Percentiles rank a stretch among this genome's conserved stretches.
Conservation (phyloP, 2,888 invertebrate genomes). For the Eupithecia pulchellata region DNA sequence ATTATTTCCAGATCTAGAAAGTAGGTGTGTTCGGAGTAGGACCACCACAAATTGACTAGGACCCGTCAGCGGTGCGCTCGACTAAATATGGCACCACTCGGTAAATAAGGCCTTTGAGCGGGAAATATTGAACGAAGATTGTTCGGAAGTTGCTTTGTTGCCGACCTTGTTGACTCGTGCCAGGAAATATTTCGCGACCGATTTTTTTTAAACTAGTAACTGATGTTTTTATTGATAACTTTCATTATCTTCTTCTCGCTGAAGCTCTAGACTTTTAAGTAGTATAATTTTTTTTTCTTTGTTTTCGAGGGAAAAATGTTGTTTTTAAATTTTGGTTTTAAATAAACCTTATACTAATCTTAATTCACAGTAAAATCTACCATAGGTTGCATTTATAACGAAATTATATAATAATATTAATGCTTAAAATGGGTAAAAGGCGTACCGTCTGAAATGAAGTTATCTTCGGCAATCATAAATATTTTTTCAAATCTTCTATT, state of each 20-base stretch:
- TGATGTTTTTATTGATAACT: not conserved
- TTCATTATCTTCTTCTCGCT: not conserved
- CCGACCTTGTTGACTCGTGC: slow-evolving; percentile 18
- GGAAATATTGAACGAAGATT: slow-evolving; percentile 31
- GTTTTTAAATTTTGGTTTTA: not conserved
- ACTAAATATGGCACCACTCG: slow-evolving; percentile 42
- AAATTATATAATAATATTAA: not conserved
- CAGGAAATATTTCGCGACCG: not conserved
- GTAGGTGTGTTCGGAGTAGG: slow-evolving; percentile 23
- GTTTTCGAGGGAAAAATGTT: no score
- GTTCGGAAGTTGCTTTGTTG: slow-evolving; percentile 17
- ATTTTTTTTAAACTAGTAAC: not conserved
- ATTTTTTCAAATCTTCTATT: not conserved
- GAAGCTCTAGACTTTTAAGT: no score
- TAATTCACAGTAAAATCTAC: not conserved
- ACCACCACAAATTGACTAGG: slow-evolving; percentile 34
- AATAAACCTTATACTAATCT: not conserved
- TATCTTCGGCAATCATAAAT: not conserved
- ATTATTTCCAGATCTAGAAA: no score
- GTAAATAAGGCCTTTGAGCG: slow-evolving; percentile 39
- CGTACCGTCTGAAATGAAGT: not conserved
- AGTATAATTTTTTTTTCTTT: no score
- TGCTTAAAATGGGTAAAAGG: not conserved
- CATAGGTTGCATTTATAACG: no score
- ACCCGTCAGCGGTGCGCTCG: slow-evolving; percentile 27